Evolutionary conservation across 1,140 invertebrate species (phyloP), one percentile per base, ranked within the genome.

Genomic region (Drosophila carrolli): DNA sequence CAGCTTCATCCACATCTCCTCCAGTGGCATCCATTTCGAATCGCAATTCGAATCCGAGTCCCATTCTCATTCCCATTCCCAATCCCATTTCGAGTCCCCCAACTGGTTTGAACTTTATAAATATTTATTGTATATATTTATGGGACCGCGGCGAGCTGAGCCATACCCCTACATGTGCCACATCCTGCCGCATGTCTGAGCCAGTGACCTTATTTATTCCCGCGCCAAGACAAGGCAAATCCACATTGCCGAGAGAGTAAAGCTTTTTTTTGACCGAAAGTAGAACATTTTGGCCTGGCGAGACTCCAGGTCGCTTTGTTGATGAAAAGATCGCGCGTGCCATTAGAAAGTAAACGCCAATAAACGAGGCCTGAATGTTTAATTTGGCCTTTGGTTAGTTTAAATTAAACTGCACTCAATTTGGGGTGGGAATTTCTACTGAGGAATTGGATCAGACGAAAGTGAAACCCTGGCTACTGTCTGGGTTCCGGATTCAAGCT

Each of bases 21-120:
- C 9, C 66, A 53, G 32, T 51, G 37, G 38, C 19, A 37, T 41
- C 38, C 27, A 16, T 32, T 60, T n/a, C 59, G n/a, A 38, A 48
- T 58, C 40, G 37, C 23, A 41, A 16, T 43, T 7, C 38, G 38
- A 54, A 63, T 50, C 56, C 57, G 16, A 10, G 23, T 47, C 7
- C 11, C 46, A 27, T 35, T 58, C 40, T 61, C 38, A 40, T 23
- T 46, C 16, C 9, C 44, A 13, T 32, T 43, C 23, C 73, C 37
- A 41, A 4, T 44, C 43, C 8, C 43, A 44, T 19, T 44, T 19
- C 23, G 60, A 32, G 13, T 19, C 54, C 41, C 55, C 37, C 83
- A 78, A 82, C 83, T 82, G 83, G 78, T 88, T 72, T 88, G 63
- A 70, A 77, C 67, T 67, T 88, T 41, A 89, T 89, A 88, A 80